Base-by-base conservation (phyloP, 2,888 invertebrate species). In the Drosophila tripunctata region DNA sequence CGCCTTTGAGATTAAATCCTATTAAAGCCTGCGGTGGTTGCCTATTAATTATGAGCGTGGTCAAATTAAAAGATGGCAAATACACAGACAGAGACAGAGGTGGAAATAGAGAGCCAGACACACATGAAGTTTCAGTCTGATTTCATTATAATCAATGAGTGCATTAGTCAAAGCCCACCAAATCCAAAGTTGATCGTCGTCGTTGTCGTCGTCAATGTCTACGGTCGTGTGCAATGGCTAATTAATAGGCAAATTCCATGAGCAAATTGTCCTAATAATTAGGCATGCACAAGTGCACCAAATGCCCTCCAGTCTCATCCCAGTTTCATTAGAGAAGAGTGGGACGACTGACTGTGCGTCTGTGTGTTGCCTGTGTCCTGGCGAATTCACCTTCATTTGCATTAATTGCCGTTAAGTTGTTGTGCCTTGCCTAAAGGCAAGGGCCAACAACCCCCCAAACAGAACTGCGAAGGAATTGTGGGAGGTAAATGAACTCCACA, bases 241-340 rank as follows among this genome's bases (percentile, higher is more conserved):
- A 87, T 83, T 87, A 83, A 87, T 81, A 87, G 87, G 82, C 87
- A 87, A 84, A 87, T 78, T 87, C 76, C 78, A 63, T 72, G 71
- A 63, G 82, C 82, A 83, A 87, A 83, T 85, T 78, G 85, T 87
- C 72, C 82, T 67, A 75, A 83, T 83, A 85, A 83, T 83, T 87
- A 85, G 83, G 78, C 82, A 83, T 83, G 83, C 83, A 83, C 83
- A 83, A 87, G 87, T 87, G 83, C 68, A 60, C 61, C 69, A 66
- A 74, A 66, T 70, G 60, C 55, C 54, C 58, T 24, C 19, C 62
- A 61, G 47, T 14, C 48, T n/a, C 38, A 38, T 1, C 21, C 30
- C n/a, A 14, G 10, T 21, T 15, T 14, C 27, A 22, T 0, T 10
- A 38, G 3, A 14, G 14, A 8, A 48, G 14, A 33, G 33, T 10